Evolutionary conservation across 2,113 vertebrate species (phyloP).

Genomic region (Neoarius graeffei): DNA sequence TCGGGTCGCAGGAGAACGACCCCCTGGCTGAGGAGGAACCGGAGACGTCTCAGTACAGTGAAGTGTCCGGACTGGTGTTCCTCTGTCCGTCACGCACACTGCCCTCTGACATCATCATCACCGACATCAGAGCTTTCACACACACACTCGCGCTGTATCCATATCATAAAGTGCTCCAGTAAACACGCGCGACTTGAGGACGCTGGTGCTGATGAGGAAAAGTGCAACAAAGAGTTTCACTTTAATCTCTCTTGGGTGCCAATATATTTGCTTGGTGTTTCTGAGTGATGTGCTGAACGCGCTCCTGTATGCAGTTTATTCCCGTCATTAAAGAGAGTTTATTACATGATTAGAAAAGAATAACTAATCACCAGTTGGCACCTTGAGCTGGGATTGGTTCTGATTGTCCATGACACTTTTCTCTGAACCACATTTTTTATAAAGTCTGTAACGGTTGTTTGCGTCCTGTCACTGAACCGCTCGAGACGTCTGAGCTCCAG

Average conservation of each 20-base stretch:
- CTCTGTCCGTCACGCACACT: slow-evolving; percentile 74
- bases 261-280: not conserved
- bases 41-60: slow-evolving; percentile 72
- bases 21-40: slow-evolving; percentile 48
- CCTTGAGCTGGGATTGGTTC: too few relatives aligned
- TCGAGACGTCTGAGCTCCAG: not conserved
- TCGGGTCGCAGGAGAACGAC: slow-evolving; percentile 81
- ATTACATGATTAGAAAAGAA: too few relatives aligned
- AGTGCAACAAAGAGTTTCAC: not conserved
- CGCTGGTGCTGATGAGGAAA: slow-evolving; percentile 2
- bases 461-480: not conserved
- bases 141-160: slow-evolving; percentile 85
- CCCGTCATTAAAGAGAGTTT: not conserved
- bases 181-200: slow-evolving; percentile 46
- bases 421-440: too few relatives aligned
- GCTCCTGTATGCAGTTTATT: not conserved
- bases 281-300: not conserved
- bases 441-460: too few relatives aligned
- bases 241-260: not conserved
- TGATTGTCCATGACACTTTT: too few relatives aligned
- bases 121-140: slow-evolving; percentile 88
- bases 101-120: slow-evolving; percentile 72
- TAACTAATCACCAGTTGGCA: too few relatives aligned
- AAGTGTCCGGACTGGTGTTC: slow-evolving; percentile 83
- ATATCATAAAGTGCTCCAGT: slow-evolving; percentile 92